Conservation (phyloP, 2,113 vertebrate genomes). For the Astur gentilis region DNA sequence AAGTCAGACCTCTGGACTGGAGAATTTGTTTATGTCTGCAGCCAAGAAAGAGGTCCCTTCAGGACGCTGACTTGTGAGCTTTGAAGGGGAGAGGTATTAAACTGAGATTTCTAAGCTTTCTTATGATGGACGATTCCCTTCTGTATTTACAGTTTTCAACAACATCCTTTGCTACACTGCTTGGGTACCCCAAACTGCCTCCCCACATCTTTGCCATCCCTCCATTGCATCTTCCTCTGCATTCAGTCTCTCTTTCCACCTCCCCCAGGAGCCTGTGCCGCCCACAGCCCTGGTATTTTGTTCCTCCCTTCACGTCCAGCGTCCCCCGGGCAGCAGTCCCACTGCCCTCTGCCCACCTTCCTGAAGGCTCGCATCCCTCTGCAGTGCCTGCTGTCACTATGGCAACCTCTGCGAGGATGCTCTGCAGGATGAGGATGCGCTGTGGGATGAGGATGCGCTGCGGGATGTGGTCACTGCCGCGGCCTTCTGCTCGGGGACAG, state of each 20-base stretch:
- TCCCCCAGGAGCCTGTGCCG: not conserved
- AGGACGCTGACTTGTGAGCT: not conserved
- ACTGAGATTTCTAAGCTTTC: not conserved
- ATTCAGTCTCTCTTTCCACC: not conserved
- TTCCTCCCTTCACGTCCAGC: not conserved
- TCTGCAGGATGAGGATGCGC: not conserved
- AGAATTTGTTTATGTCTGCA: not conserved
- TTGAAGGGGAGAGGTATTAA: not conserved
- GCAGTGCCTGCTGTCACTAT: not conserved
- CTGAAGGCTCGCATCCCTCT: not conserved
- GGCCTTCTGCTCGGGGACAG: not conserved
- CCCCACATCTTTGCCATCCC: not conserved
- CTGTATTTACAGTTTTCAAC: not conserved
- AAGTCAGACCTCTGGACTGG: not conserved
- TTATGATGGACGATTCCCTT: not conserved
- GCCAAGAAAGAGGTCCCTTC: not conserved
- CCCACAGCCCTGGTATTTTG: fast-evolving
- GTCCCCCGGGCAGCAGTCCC: not conserved
- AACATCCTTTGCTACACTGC: not conserved
- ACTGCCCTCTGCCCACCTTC: not conserved
- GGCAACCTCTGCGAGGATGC: not conserved
- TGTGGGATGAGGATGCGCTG: not conserved
- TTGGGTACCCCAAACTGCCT: not conserved
- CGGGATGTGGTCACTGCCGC: fast-evolving
- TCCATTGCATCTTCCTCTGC: not conserved